A percentile compares a stretch with the other conserved stretches of the same genome.
Conservation (phyloP, 1,140 invertebrate genomes). For the Ips typographus region DNA sequence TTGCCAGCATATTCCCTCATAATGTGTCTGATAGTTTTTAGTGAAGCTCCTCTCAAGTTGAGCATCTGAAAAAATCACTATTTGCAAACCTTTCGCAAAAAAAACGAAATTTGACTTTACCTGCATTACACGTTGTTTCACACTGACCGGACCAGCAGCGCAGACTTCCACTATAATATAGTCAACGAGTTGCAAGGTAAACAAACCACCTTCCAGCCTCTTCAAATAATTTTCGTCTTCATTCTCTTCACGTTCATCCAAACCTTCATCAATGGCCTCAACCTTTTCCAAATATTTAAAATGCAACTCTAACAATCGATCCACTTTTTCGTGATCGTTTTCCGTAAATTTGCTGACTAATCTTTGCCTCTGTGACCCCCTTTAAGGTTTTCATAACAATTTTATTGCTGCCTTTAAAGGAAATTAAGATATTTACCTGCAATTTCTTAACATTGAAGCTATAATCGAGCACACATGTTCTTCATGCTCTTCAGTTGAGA, state of each 20-base stretch:
- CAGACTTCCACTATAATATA: constrained; percentile 94
- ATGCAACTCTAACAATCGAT: constrained; percentile 92
- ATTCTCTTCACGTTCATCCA: constrained; percentile 61
- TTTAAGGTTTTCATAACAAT: constrained; percentile 43
- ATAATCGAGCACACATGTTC: constrained; percentile 96
- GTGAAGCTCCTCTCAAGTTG: constrained; percentile 83
- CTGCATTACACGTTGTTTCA: constrained; percentile 87
- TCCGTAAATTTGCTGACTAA: constrained; percentile 96
- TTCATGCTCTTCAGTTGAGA: constrained; percentile 87
- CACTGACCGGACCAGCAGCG: constrained; percentile 68
- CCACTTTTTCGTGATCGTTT: constrained; percentile 98
- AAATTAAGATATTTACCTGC: constrained; percentile 46
- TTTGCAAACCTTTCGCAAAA: background rate
- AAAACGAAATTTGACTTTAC: constrained; percentile 10
- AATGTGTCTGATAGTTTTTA: constrained; percentile 92
- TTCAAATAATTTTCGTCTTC: constrained; percentile 87
- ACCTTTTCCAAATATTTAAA: constrained; percentile 97
- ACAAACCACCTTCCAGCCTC: constrained; percentile 88
- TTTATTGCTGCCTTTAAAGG: background rate
- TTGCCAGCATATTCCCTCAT: constrained; percentile 97
- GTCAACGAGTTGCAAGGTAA: constrained; percentile 94
- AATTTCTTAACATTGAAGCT: constrained; percentile 89
- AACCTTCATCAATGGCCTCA: constrained; percentile 73
- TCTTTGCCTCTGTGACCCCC: constrained; percentile 84
- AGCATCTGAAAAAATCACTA: constrained; percentile 60